Conservation (phyloP, 2,113 vertebrate genomes). For the Oreocharis arfaki region DNA sequence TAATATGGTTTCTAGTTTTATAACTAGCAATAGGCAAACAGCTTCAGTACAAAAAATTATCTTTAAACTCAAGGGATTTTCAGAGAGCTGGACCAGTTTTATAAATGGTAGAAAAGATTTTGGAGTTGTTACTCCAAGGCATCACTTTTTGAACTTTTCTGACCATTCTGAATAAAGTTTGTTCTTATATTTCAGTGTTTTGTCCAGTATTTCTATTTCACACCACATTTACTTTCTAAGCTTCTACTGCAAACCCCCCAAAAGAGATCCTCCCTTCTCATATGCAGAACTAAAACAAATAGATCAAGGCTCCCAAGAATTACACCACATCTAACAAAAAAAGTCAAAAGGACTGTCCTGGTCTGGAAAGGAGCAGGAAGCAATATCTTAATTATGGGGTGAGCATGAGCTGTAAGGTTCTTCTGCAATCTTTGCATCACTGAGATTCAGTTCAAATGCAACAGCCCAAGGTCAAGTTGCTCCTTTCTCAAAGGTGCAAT, state of each 20-base stretch:
- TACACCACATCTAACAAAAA: neutral
- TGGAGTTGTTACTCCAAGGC: neutral
- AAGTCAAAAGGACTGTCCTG: neutral
- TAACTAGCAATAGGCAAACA: constrained; percentile 54
- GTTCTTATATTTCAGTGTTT: neutral
- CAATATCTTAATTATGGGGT: neutral
- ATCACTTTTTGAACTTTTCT: neutral
- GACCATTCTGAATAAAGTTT: neutral
- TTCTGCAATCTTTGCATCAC: neutral
- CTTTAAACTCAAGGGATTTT: constrained; percentile 11
- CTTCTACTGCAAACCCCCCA: neutral
- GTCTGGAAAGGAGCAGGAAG: neutral
- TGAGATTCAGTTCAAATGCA: neutral
- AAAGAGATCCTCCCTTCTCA: neutral
- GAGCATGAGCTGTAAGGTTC: neutral
- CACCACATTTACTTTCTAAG: neutral
- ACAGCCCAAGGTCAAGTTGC: neutral
- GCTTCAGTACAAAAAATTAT: constrained; percentile 37
- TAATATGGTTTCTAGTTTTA: constrained; percentile 69
- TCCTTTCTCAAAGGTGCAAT: neutral
- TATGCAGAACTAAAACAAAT: neutral
- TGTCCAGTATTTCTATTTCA: neutral
- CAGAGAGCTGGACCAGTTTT: neutral
- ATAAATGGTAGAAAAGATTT: neutral
- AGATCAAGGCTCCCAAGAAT: neutral